phyloP scores from a whole-genome alignment of 1,140 invertebrate genomes.

The Coptotermes formosanus region DNA sequence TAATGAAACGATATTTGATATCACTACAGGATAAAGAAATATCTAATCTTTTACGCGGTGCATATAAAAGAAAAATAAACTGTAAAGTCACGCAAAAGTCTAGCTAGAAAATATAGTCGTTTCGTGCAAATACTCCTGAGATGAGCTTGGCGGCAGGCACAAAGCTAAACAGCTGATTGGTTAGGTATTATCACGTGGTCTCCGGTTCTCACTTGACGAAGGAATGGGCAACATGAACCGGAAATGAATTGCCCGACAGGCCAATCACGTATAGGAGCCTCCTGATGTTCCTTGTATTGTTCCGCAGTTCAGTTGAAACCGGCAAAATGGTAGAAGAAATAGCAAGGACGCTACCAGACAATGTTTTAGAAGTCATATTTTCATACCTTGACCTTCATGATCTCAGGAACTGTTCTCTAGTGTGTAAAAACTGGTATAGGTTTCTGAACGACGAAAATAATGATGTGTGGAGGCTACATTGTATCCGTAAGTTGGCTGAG shows the following conservation, averaged over 20 bases:
- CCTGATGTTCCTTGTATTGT: conserved; percentile 33
- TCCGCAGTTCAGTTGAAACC: conserved; percentile 34
- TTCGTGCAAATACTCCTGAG: conserved; percentile 52
- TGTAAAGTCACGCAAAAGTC: conserved; percentile 13
- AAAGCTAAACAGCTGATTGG: conserved; percentile 59
- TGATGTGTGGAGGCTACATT: conserved; percentile 92
- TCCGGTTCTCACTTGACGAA: conserved; percentile 18
- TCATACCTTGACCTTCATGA: conserved; percentile 87
- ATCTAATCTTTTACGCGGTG: conserved; percentile 21
- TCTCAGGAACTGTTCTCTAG: conserved; percentile 82
- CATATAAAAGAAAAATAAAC: conserved; percentile 21
- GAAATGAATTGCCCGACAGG: conserved; percentile 9
- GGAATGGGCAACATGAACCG: conserved; percentile 32
- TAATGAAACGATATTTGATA: neutral
- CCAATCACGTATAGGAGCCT: conserved; percentile 20
- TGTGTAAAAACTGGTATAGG: conserved; percentile 91
- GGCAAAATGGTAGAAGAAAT: conserved; percentile 45
- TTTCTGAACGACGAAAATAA: conserved; percentile 92
- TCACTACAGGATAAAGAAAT: neutral
- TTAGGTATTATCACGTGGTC: conserved; percentile 49
- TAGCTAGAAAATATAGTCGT: conserved; percentile 46
- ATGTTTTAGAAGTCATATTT: conserved; percentile 91
- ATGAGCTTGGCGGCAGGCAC: conserved; percentile 60
- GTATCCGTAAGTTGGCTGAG: conserved; percentile 81
- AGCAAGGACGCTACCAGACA: conserved; percentile 59